Evolutionary conservation across 2,797 vertebrate species (phyloP).

Genomic region (Borostomias antarcticus): DNA sequence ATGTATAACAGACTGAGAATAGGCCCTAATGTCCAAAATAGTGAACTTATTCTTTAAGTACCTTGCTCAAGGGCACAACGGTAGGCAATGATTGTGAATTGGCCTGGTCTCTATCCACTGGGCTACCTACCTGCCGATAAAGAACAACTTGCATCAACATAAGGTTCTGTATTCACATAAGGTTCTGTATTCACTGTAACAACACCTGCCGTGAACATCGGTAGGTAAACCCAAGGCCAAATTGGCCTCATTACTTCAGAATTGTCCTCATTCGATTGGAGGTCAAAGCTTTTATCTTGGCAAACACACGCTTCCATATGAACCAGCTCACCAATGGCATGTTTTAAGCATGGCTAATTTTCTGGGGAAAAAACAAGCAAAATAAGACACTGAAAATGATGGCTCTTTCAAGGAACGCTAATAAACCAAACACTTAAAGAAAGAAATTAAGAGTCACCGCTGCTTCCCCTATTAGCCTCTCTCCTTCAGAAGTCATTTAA

Average conservation of each 20-base stretch:
- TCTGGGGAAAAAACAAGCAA: slow-evolving; percentile 20
- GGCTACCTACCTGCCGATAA: no score
- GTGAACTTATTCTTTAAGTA: no score
- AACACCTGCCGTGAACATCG: slow-evolving; percentile 36
- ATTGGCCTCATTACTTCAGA: slow-evolving; percentile 46
- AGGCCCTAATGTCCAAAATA: no score
- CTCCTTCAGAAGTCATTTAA: slow-evolving; percentile 56
- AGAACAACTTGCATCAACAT: no score
- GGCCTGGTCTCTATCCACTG: no score
- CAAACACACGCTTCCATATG: slow-evolving; percentile 43
- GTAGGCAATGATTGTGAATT: no score
- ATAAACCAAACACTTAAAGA: slow-evolving; percentile 45
- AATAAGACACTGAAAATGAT: slow-evolving; percentile 47
- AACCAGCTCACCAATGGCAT: slow-evolving; percentile 23
- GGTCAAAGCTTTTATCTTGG: slow-evolving; percentile 55
- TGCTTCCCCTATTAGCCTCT: slow-evolving; percentile 51
- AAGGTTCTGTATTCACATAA: slow-evolving; percentile 17
- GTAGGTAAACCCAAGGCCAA: slow-evolving; percentile 51
- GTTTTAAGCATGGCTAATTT: slow-evolving; percentile 35
- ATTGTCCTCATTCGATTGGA: slow-evolving; percentile 54
- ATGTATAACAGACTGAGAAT: no score
- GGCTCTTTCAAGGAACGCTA: slow-evolving; percentile 41
- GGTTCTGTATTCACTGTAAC: slow-evolving; percentile 36
- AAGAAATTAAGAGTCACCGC: slow-evolving; percentile 29
- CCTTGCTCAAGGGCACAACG: no score